Percentiles rank a stretch among this genome's conserved stretches.
Conservation (phyloP, 2,113 vertebrate species). For the Eira barbara region DNA sequence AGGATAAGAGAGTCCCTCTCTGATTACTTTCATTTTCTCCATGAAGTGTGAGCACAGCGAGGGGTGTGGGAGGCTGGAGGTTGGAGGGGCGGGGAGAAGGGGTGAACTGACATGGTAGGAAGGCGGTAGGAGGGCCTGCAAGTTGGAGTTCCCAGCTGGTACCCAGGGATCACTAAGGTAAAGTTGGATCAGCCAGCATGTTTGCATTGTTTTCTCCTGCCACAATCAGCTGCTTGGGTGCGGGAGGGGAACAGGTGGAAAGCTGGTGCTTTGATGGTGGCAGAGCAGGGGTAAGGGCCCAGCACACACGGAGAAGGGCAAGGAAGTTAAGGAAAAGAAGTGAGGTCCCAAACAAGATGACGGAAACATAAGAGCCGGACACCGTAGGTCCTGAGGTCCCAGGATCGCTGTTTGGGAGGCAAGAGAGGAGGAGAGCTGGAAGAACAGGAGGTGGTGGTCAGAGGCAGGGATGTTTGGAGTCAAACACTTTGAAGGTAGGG, state of each 20-base stretch:
- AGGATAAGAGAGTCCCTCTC: neutral
- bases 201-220: neutral
- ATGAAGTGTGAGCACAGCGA: neutral
- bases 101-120: neutral
- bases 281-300: neutral
- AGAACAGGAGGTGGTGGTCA: neutral
- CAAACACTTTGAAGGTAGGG: neutral
- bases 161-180: neutral
- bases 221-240: neutral
- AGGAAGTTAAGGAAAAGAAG: neutral
- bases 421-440: neutral
- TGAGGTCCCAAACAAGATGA: neutral
- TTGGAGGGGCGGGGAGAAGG: neutral
- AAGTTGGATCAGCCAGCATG: neutral
- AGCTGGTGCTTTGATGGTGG: neutral
- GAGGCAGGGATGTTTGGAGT: neutral
- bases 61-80: neutral
- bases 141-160: neutral
- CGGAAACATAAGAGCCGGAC: neutral
- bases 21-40: constrained; percentile 4
- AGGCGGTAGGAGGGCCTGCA: neutral
- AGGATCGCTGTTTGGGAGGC: neutral
- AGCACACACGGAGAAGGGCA: neutral
- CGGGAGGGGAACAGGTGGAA: neutral
- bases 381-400: neutral